Evolutionary conservation across 1,140 invertebrate species (phyloP).

Genomic region (Battus philenor): DNA sequence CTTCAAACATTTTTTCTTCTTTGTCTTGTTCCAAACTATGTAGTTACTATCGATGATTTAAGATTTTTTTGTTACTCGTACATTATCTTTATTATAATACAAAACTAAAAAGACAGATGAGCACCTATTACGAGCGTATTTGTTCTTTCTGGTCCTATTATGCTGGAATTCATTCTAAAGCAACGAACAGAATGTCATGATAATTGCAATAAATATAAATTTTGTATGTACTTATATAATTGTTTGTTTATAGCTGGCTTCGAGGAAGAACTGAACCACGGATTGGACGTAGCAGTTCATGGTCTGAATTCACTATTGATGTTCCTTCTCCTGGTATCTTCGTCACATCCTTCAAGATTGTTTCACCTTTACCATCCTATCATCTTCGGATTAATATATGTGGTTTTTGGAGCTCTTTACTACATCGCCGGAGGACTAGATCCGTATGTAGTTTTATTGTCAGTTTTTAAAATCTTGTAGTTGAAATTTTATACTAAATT

Average conservation of each 20-base stretch:
- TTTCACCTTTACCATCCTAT: constrained; percentile 83
- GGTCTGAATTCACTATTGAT: constrained; percentile 84
- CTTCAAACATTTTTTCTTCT: too few relatives aligned
- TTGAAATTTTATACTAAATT: neutral
- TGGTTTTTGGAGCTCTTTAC: constrained; percentile 84
- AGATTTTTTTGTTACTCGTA: too few relatives aligned
- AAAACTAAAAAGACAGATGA: too few relatives aligned
- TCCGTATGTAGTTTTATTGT: constrained; percentile 60
- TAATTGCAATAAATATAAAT: too few relatives aligned
- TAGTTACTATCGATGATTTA: too few relatives aligned
- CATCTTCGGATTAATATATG: constrained; percentile 78
- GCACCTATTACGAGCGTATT: too few relatives aligned
- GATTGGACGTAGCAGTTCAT: constrained; percentile 83
- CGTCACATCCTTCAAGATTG: constrained; percentile 81
- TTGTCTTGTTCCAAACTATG: too few relatives aligned
- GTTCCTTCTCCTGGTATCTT: constrained; percentile 81
- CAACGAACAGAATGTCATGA: too few relatives aligned
- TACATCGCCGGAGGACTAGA: constrained; percentile 83
- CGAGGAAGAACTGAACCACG: constrained; percentile 52
- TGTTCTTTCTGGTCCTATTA: too few relatives aligned
- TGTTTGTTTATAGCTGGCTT: constrained; percentile 35
- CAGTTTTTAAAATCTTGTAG: neutral
- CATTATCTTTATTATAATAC: too few relatives aligned
- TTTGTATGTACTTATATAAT: too few relatives aligned
- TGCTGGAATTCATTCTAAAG: too few relatives aligned